These are phyloP conservation scores for Aphidius ervi DNA, from an alignment of 1,140 invertebrate species.

Conservation along the genomic window DNA sequence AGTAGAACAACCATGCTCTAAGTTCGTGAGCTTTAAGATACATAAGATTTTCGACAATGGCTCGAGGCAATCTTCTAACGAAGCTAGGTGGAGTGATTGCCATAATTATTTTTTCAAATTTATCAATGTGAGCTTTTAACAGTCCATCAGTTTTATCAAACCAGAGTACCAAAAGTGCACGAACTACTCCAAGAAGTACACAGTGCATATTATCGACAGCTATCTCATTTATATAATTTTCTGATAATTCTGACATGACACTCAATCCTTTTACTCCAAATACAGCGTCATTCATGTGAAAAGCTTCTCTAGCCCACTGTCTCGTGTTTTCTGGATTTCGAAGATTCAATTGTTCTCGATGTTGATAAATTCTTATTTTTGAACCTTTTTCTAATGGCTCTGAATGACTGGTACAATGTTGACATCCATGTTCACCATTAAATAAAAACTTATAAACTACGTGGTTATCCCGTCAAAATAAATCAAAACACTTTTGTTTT, in stretches of 20 bases:
- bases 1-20: conserved; percentile 3
- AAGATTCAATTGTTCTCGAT: conserved; percentile 1
- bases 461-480: no score
- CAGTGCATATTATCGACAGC: conserved; percentile 16
- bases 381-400: neutral
- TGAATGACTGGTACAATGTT: neutral
- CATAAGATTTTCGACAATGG: neutral
- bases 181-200: conserved; percentile 12
- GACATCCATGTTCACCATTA: conserved; percentile 15
- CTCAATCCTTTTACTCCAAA: conserved; percentile 16
- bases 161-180: conserved; percentile 8
- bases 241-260: neutral
- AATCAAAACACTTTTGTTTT: no score
- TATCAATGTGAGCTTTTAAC: neutral
- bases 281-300: neutral
- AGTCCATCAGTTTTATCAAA: neutral
- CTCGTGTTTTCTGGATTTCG: conserved; percentile 12
- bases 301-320: neutral
- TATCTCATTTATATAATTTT: conserved; percentile 8
- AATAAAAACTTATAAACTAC: no score
- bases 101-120: conserved; percentile 5
- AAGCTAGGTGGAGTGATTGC: no score
- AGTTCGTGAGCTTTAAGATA: conserved; percentile 5
- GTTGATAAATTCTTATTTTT: conserved; percentile 4
- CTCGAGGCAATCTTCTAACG: conserved; percentile 6